phyloP scores from a whole-genome alignment of 2,888 invertebrate genomes.

The Marasmarcha lunaedactyla region DNA sequence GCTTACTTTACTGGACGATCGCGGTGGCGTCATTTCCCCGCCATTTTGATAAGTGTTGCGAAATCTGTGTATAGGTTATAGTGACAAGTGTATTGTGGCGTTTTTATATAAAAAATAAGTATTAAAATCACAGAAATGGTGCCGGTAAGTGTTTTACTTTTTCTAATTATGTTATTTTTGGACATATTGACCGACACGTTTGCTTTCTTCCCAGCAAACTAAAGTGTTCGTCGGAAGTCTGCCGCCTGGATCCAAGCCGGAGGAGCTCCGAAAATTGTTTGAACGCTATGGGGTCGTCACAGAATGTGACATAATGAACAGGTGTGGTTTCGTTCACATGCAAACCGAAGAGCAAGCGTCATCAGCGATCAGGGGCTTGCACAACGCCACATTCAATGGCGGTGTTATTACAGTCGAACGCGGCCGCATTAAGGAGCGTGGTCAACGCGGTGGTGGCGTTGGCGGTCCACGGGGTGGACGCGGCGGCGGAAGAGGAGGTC shows the following conservation, averaged over 20 bases:
- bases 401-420: slow-evolving; percentile 87
- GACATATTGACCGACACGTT: slow-evolving; percentile 7
- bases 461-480: slow-evolving; percentile 44
- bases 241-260: slow-evolving; percentile 85
- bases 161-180: neutral
- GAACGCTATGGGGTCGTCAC: slow-evolving; percentile 88
- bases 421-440: slow-evolving; percentile 80
- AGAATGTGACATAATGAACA: slow-evolving; percentile 94
- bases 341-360: slow-evolving; percentile 85
- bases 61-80: neutral
- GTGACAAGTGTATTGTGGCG: slow-evolving; percentile 7
- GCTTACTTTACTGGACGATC: too few species aligned
- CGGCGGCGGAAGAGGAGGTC: slow-evolving; percentile 49
- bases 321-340: slow-evolving; percentile 95
- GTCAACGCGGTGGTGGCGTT: slow-evolving; percentile 63
- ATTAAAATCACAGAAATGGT: slow-evolving; percentile 29
- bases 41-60: slow-evolving; percentile 20
- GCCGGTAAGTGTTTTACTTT: slow-evolving; percentile 40
- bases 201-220: slow-evolving; percentile 68
- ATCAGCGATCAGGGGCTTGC: slow-evolving; percentile 82
- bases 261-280: slow-evolving; percentile 86
- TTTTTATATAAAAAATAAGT: slow-evolving; percentile 6
- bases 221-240: slow-evolving; percentile 96
- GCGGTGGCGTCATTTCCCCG: slow-evolving; percentile 9
- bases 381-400: slow-evolving; percentile 87